A percentile compares a stretch with the other conserved stretches of the same genome.
phyloP scores from a whole-genome alignment of 2,888 invertebrate genomes.

The Cryptus armator region DNA sequence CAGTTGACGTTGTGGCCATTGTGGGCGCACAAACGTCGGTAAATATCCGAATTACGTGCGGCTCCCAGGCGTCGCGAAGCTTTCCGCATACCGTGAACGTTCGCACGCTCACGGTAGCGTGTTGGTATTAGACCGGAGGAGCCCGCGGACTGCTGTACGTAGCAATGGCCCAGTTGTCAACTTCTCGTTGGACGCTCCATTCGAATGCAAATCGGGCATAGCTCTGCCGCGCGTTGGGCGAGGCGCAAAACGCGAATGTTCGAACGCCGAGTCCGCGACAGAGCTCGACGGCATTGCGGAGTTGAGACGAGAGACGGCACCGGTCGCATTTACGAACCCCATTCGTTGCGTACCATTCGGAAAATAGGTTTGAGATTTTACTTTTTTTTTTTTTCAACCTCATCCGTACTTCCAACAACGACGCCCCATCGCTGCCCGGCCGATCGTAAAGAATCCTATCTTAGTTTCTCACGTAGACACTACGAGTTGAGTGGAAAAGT shows the following conservation, averaged over 20 bases:
- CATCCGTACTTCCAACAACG: slow-evolving; percentile 35
- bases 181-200: slow-evolving; percentile 70
- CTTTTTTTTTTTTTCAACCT: slow-evolving; percentile 36
- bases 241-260: slow-evolving; percentile 36
- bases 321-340: slow-evolving; percentile 10
- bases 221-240: slow-evolving; percentile 23
- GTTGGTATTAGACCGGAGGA: too few relatives aligned
- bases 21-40: slow-evolving; percentile 68
- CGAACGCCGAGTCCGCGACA: slow-evolving; percentile 44
- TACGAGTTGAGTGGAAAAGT: slow-evolving; percentile 70
- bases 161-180: slow-evolving; percentile 69
- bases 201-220: slow-evolving; percentile 75
- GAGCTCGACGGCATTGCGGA: slow-evolving; percentile 17
- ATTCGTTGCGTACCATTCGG: slow-evolving; percentile 22
- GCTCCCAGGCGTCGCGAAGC: slow-evolving; percentile 52
- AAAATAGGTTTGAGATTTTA: slow-evolving; percentile 24
- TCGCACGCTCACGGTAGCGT: slow-evolving; percentile 17
- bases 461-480: slow-evolving; percentile 67
- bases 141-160: not conserved
- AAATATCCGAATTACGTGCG: slow-evolving; percentile 70
- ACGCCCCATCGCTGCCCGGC: slow-evolving; percentile 18
- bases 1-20: slow-evolving; percentile 65
- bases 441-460: slow-evolving; percentile 69
- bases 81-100: slow-evolving; percentile 47
- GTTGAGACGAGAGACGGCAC: not conserved